Evolutionary conservation across 2,888 invertebrate genomes (phyloP).

Genomic region (Leptogaster cylindrica): DNA sequence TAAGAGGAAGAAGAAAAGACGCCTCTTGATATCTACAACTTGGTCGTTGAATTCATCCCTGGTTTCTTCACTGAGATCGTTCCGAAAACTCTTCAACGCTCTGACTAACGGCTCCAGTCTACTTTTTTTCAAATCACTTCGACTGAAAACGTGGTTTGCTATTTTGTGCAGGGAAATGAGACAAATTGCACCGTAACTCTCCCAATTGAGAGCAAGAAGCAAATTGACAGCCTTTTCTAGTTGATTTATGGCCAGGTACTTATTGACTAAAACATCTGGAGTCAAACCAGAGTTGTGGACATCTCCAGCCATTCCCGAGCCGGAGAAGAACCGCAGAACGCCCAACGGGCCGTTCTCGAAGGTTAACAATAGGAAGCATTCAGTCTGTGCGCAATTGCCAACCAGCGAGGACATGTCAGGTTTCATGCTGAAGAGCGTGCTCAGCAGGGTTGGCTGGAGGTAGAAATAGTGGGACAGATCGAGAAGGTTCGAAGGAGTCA

Average conservation of each 20-base stretch:
- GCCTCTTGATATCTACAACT: conserved; percentile 80
- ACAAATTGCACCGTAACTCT: conserved; percentile 74
- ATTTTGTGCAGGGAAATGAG: conserved; percentile 77
- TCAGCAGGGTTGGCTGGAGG: conserved; percentile 65
- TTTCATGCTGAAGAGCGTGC: conserved; percentile 68
- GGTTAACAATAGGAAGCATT: conserved; percentile 66
- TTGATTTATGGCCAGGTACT: conserved; percentile 70
- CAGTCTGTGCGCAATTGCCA: conserved; percentile 62
- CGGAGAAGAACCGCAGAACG: conserved; percentile 65
- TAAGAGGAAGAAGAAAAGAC: conserved; percentile 86
- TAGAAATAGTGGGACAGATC: conserved; percentile 67
- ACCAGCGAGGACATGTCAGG: conserved; percentile 60
- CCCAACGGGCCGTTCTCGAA: conserved; percentile 71
- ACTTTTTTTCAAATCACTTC: conserved; percentile 55
- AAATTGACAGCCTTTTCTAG: conserved; percentile 74
- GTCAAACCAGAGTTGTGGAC: conserved; percentile 64
- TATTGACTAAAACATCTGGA: conserved; percentile 67
- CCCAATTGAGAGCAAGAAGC: conserved; percentile 76
- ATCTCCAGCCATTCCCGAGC: conserved; percentile 61
- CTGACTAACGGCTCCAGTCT: conserved; percentile 70
- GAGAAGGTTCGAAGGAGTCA: conserved; percentile 67
- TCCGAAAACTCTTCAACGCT: conserved; percentile 81
- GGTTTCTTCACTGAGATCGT: conserved; percentile 70
- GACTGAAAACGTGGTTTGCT: conserved; percentile 67
- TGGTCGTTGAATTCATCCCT: conserved; percentile 78